Evolutionary conservation across 2,113 vertebrate species (phyloP).

Genomic region (Rhinoderma darwinii): DNA sequence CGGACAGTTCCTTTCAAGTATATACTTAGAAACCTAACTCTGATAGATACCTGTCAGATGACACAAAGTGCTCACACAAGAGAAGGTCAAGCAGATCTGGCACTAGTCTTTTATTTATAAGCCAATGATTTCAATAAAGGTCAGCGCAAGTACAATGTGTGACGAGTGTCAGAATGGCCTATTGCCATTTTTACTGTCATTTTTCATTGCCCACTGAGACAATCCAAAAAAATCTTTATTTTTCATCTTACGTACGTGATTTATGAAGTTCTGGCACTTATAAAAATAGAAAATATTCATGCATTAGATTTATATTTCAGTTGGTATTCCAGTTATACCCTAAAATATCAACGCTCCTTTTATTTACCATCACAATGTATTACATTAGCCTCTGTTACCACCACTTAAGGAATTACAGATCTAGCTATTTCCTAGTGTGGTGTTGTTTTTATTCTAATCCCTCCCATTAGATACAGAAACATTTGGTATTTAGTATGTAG

Average conservation of each 20-base stretch:
- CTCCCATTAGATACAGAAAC: too few species aligned
- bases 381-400: too few species aligned
- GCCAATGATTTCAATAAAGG: slow-evolving; percentile 30
- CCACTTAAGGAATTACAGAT: too few species aligned
- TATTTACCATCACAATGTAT: too few species aligned
- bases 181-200: not conserved
- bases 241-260: not conserved
- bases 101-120: slow-evolving; percentile 14
- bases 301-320: too few species aligned
- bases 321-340: too few species aligned
- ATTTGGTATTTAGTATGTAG: too few species aligned
- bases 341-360: too few species aligned
- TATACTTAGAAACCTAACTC: slow-evolving; percentile 1
- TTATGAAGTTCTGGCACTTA: not conserved
- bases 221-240: not conserved
- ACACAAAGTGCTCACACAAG: slow-evolving; percentile 27
- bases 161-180: not conserved
- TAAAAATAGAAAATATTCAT: not conserved
- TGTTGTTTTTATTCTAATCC: too few species aligned
- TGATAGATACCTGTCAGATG: slow-evolving; percentile 40
- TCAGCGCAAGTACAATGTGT: not conserved
- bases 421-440: too few species aligned
- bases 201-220: not conserved
- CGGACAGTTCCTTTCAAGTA: not conserved
- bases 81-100: slow-evolving; percentile 35